Evolutionary conservation across 2,113 vertebrate genomes (phyloP), one percentile per base, ranked within the genome.

Genomic region (Sapayoa aenigma): DNA sequence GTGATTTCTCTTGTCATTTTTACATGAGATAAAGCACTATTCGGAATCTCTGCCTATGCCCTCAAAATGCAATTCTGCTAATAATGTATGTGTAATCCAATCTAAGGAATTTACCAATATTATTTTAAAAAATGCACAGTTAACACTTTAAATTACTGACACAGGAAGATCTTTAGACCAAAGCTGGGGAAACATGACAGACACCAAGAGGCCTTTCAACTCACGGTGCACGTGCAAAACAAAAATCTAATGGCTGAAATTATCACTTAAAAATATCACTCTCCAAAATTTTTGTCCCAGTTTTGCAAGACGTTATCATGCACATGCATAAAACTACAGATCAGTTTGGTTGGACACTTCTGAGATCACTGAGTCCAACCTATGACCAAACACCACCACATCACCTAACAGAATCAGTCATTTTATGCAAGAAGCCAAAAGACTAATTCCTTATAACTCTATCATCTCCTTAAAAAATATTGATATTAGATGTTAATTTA

Each of bases 301-400:
- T 67, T 90, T 65, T 69, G n/a, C 41, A 56, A 5, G 2, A 49
- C 2, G 0, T 41, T 76, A 33, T 17, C 0, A 1, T 14, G 14
- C 31, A 44, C 1, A 5, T 0, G 25, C 18, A 41, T 7, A 18
- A 53, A 89, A 41, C 22, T 15, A 75, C 41, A 42, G 21, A 62
- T 9, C 17, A 14, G 12, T 53, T 27, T 55, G 6, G 9, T 3
- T 35, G 41, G 41, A 62, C 24, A 31, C 11, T 22, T 27, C 21
- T 22, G n/a, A 53, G 30, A 53, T 20, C 25, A 58, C 27, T 5
- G 18, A 46, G 24, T 35, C n/a, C 41, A 62, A n/a, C 20, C 30
- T 47, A 46, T 17, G 28, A 47, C 9, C 0, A 0, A 41, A 55
- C 9, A 46, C 11, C 16, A 53, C 14, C 20, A 33, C 19, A 21